Percentiles rank a stretch among this genome's conserved stretches.
Evolutionary conservation across 2,888 invertebrate genomes (phyloP).

Genomic region (Meghimatium bilineatum): DNA sequence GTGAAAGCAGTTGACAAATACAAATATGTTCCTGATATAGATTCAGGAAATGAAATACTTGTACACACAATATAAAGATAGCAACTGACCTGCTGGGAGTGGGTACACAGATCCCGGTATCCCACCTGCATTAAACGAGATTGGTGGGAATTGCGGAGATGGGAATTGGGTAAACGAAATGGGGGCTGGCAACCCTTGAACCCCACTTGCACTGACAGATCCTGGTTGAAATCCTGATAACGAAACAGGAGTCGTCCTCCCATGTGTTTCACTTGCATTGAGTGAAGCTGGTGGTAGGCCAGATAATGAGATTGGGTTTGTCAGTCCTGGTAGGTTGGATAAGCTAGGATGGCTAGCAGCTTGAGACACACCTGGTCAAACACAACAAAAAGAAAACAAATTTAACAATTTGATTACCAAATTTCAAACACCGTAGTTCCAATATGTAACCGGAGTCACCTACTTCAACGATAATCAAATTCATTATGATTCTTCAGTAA

Average conservation of each 20-base stretch:
- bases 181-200: constrained; percentile 11
- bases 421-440: too few species aligned
- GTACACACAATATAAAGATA: background rate
- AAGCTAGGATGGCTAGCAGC: constrained; percentile 31
- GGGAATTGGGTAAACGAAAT: background rate
- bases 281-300: constrained; percentile 39
- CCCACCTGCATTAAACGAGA: constrained; percentile 13
- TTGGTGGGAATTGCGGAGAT: background rate
- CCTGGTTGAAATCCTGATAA: constrained; percentile 35
- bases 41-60: too few species aligned
- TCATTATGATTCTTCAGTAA: too few species aligned
- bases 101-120: constrained; percentile 1
- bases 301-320: constrained; percentile 44
- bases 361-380: constrained; percentile 10
- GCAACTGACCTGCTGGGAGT: constrained; percentile 24
- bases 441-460: too few species aligned
- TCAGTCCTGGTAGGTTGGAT: constrained; percentile 46
- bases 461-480: too few species aligned
- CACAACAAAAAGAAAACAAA: background rate
- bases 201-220: background rate
- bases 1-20: too few species aligned
- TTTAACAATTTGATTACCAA: too few species aligned
- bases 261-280: constrained; percentile 13
- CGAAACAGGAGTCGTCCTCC: constrained; percentile 37
- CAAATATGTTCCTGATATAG: too few species aligned